Percentiles rank a stretch among this genome's conserved stretches.
phyloP scores from a whole-genome alignment of 2,113 vertebrate species.

The Rostratula benghalensis region DNA sequence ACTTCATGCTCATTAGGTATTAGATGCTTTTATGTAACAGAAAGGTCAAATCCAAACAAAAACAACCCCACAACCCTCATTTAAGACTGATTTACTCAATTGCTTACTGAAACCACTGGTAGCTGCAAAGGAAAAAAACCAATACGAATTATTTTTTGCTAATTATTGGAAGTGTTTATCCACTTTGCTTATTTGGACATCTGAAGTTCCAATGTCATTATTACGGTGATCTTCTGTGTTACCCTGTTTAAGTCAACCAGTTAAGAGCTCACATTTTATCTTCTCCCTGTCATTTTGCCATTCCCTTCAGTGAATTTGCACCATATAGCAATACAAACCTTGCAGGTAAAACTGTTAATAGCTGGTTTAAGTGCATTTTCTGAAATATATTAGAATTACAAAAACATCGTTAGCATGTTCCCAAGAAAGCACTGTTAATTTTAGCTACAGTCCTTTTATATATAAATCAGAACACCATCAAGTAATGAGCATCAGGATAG shows the following conservation, averaged over 20 bases:
- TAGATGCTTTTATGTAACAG: neutral
- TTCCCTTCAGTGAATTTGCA: neutral
- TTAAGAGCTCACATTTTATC: neutral
- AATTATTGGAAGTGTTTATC: neutral
- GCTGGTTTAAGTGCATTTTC: constrained; percentile 62
- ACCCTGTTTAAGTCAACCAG: neutral
- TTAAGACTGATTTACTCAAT: neutral
- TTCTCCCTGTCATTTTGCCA: neutral
- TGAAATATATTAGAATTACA: constrained; percentile 61
- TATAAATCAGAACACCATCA: neutral
- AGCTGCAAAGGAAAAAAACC: constrained; percentile 51
- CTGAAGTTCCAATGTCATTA: neutral
- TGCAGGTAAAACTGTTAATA: constrained; percentile 37
- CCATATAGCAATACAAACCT: constrained; percentile 44
- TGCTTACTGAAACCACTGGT: constrained; percentile 41
- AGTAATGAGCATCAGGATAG: neutral
- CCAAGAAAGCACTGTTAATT: constrained; percentile 28
- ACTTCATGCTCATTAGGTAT: neutral
- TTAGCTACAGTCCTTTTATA: constrained; percentile 13
- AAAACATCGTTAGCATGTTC: constrained; percentile 89
- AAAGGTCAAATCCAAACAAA: neutral
- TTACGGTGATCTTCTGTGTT: neutral
- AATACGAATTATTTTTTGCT: neutral
- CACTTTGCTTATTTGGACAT: neutral
- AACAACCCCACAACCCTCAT: neutral